Conservation (phyloP, 2,113 vertebrate species). For the Peromyscus californicus region DNA sequence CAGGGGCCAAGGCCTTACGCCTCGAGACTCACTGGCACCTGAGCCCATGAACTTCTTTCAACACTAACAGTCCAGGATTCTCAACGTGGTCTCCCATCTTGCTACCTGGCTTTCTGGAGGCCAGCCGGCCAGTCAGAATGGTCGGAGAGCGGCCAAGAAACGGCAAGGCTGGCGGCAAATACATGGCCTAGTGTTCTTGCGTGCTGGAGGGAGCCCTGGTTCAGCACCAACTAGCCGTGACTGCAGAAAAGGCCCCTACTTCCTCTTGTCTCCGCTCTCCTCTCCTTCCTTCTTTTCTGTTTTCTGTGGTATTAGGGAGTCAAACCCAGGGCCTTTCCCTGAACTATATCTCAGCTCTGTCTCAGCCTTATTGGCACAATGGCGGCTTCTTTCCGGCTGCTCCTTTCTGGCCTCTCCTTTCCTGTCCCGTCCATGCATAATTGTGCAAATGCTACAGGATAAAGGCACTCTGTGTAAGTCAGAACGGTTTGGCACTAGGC, state of each 20-base stretch:
- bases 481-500: neutral
- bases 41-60: neutral
- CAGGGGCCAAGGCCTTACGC: neutral
- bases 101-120: neutral
- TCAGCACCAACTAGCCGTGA: neutral
- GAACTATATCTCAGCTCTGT: too few species aligned
- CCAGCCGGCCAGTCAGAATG: neutral
- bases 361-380: neutral
- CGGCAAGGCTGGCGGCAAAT: neutral
- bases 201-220: neutral
- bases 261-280: neutral
- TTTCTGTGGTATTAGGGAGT: neutral
- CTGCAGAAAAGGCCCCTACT: neutral
- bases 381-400: neutral
- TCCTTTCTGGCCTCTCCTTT: too few species aligned
- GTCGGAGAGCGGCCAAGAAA: neutral
- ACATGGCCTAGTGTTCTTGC: constrained; percentile 40
- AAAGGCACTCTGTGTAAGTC: neutral
- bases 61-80: neutral
- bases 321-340: neutral
- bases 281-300: neutral
- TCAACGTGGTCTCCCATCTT: neutral
- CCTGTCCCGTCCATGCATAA: neutral
- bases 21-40: neutral
- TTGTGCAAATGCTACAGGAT: neutral